These are phyloP conservation scores for Drepana falcataria DNA, from an alignment of 2,888 invertebrate genomes.

Conservation along the genomic window DNA sequence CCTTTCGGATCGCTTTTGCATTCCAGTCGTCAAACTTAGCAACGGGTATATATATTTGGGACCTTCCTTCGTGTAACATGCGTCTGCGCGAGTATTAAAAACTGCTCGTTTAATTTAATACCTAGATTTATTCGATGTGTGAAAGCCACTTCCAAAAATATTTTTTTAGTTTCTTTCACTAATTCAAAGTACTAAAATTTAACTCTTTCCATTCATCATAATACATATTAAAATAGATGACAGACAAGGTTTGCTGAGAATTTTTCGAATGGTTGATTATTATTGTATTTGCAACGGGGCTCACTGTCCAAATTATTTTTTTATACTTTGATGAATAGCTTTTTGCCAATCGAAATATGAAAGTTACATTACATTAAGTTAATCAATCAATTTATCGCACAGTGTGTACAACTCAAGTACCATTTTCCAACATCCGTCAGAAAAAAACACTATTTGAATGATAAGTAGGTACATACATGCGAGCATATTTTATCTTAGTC, in stretches of 20 bases:
- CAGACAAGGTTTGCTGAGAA: neutral
- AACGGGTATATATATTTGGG: too few species aligned
- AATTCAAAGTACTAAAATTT: neutral
- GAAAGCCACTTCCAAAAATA: neutral
- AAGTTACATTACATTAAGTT: neutral
- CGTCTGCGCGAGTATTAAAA: too few species aligned
- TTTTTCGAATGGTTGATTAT: neutral
- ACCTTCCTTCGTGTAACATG: too few species aligned
- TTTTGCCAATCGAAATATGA: neutral
- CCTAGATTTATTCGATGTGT: too few species aligned
- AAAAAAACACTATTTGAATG: too few species aligned
- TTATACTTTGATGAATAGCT: neutral
- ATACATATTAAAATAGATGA: slow-evolving; percentile 2
- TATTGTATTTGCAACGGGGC: neutral
- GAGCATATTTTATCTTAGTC: too few species aligned
- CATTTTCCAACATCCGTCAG: too few species aligned
- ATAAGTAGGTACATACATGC: too few species aligned
- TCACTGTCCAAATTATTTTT: neutral
- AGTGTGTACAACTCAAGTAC: too few species aligned
- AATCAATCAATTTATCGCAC: neutral
- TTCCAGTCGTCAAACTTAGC: too few species aligned
- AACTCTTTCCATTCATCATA: slow-evolving; percentile 1
- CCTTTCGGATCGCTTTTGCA: too few species aligned
- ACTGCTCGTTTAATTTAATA: too few species aligned
- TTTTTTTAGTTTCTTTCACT: neutral